Conservation (phyloP, 2,888 invertebrate genomes). For the Oegoconia quadripuncta region DNA sequence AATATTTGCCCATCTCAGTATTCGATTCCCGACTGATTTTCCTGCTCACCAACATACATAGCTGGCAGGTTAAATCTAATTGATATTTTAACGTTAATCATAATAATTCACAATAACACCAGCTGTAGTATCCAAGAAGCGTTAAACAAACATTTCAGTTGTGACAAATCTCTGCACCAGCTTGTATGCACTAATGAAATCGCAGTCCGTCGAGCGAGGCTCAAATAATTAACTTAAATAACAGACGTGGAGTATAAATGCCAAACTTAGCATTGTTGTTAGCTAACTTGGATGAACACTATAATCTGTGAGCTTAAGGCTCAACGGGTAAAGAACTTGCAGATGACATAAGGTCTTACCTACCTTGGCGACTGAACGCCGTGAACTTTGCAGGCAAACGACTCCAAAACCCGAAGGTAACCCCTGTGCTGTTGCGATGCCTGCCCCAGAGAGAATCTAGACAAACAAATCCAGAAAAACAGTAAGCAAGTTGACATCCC, state of each 20-base stretch:
- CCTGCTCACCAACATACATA: too few relatives aligned
- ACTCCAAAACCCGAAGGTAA: too few relatives aligned
- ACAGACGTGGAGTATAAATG: constrained; percentile 30
- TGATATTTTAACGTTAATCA: not conserved
- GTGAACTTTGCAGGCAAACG: too few relatives aligned
- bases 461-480: too few relatives aligned
- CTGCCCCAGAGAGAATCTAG: too few relatives aligned
- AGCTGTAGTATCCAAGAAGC: not conserved
- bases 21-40: too few relatives aligned
- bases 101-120: not conserved
- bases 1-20: too few relatives aligned
- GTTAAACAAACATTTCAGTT: not conserved
- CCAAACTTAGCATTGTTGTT: constrained; percentile 20
- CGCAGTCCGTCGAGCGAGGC: constrained; percentile 27
- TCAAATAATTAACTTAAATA: constrained; percentile 29
- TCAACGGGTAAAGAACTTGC: not conserved
- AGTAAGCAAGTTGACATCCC: too few relatives aligned
- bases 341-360: too few relatives aligned
- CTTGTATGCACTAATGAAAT: constrained; percentile 34
- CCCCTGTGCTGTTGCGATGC: too few relatives aligned
- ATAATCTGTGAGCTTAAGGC: constrained; percentile 4
- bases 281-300: constrained; percentile 14
- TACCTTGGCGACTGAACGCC: too few relatives aligned
- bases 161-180: constrained; percentile 35
- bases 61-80: not conserved